Percentiles rank a stretch among this genome's conserved stretches.
These are phyloP conservation scores for Xylota sylvarum DNA, from an alignment of 2,888 invertebrate genomes.

Conservation along the genomic window DNA sequence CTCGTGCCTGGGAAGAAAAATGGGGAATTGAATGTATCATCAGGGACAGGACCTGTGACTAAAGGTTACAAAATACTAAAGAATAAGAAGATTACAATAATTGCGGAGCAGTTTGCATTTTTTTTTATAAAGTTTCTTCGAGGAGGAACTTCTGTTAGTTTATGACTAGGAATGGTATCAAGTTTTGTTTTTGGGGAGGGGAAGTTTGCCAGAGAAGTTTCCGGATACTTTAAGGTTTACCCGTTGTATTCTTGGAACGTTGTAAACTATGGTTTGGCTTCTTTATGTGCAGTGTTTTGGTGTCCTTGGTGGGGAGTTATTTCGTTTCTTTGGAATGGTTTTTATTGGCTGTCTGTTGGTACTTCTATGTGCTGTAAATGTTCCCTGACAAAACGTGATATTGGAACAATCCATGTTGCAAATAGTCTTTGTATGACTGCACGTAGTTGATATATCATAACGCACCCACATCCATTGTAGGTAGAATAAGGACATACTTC, in stretches of 20 bases:
- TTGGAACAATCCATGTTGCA: not conserved
- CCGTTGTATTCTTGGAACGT: too few species aligned
- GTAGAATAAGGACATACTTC: too few species aligned
- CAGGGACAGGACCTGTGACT: not conserved
- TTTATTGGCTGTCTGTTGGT: too few species aligned
- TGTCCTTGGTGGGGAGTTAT: too few species aligned
- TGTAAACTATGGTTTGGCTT: too few species aligned
- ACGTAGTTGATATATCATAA: not conserved
- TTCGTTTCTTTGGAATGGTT: too few species aligned
- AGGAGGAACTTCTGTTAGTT: not conserved
- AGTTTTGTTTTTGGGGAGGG: not conserved
- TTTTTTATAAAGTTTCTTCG: conserved; percentile 3
- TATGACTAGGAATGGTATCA: too few species aligned
- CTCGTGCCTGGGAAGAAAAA: conserved; percentile 9
- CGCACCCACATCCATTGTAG: not conserved
- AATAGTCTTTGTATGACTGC: not conserved
- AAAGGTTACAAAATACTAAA: not conserved
- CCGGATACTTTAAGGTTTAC: not conserved
- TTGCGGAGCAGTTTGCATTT: conserved; percentile 3
- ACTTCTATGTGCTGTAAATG: too few species aligned
- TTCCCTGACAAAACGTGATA: not conserved
- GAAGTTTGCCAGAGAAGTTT: not conserved
- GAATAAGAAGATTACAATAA: conserved; percentile 2
- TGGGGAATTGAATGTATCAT: conserved; percentile 31
- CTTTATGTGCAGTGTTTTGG: too few species aligned